Conservation (phyloP, 2,888 invertebrate species). For the Allolobophora icterica region DNA sequence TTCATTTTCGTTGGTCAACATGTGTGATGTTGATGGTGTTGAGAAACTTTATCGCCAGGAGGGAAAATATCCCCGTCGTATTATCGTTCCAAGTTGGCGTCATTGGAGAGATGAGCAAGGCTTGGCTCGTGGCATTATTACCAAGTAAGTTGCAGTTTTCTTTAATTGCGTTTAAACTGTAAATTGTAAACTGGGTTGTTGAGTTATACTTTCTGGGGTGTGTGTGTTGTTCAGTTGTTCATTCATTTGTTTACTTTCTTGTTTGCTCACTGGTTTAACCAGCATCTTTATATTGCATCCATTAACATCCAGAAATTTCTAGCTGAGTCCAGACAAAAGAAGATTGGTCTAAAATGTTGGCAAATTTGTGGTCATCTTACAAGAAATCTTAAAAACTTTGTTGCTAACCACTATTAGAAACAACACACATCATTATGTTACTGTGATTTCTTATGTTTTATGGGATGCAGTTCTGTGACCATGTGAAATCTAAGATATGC, state of each 20-base stretch:
- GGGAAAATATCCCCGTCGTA: conserved; percentile 36
- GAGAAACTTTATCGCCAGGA: conserved; percentile 36
- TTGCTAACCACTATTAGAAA: neutral
- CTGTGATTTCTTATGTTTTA: neutral
- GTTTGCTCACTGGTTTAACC: neutral
- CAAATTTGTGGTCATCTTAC: neutral
- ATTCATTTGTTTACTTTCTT: neutral
- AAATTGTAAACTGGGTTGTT: neutral
- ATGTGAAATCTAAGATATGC: neutral
- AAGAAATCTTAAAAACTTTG: neutral
- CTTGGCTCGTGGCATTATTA: conserved; percentile 32
- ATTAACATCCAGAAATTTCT: neutral
- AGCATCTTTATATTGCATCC: no score
- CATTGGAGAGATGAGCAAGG: conserved; percentile 34
- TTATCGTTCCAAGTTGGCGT: conserved; percentile 33
- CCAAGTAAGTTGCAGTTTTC: conserved; percentile 30
- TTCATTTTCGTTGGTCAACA: conserved; percentile 13
- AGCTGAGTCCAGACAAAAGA: neutral
- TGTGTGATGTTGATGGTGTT: conserved; percentile 28
- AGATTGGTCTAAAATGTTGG: neutral
- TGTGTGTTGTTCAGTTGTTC: neutral
- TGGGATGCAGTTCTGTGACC: neutral
- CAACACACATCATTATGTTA: no score
- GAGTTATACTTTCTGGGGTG: neutral
- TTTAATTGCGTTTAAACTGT: neutral